phyloP scores from a whole-genome alignment of 2,888 invertebrate species.

The Ormyrus pomaceus region DNA sequence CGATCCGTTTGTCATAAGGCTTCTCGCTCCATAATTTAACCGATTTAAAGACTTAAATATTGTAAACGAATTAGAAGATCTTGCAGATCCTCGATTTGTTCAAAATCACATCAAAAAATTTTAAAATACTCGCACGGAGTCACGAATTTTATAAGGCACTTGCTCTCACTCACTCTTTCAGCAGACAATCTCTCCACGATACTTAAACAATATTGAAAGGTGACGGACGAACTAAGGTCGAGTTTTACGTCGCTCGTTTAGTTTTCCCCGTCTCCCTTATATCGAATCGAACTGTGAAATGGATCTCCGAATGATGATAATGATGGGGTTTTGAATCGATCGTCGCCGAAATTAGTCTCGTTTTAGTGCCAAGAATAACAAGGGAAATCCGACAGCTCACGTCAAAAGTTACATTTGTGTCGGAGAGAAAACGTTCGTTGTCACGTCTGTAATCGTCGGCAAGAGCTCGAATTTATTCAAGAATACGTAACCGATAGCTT shows the following conservation, averaged over 20 bases:
- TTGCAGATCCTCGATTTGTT: conserved; percentile 32
- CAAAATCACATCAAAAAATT: conserved; percentile 19
- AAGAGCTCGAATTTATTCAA: neutral
- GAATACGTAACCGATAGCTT: neutral
- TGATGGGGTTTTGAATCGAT: conserved; percentile 19
- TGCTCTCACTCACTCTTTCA: neutral
- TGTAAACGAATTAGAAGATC: conserved; percentile 10
- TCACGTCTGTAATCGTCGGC: neutral
- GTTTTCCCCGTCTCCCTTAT: neutral
- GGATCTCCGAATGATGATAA: conserved; percentile 15
- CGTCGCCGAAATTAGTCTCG: conserved; percentile 42
- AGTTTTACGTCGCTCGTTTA: neutral
- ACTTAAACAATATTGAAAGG: neutral
- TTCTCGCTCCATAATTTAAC: conserved; percentile 16
- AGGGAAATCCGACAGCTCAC: neutral
- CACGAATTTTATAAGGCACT: conserved; percentile 45
- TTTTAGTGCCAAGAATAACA: conserved; percentile 49
- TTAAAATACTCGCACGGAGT: conserved; percentile 2
- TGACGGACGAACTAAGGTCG: neutral
- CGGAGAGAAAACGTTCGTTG: neutral
- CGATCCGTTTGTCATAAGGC: neutral
- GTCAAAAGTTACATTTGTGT: neutral
- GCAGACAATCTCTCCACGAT: conserved; percentile 49
- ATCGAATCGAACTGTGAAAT: neutral
- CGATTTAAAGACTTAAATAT: conserved; percentile 32